phyloP scores from a whole-genome alignment of 2,888 invertebrate species.

The Caenorhabditis sp. region DNA sequence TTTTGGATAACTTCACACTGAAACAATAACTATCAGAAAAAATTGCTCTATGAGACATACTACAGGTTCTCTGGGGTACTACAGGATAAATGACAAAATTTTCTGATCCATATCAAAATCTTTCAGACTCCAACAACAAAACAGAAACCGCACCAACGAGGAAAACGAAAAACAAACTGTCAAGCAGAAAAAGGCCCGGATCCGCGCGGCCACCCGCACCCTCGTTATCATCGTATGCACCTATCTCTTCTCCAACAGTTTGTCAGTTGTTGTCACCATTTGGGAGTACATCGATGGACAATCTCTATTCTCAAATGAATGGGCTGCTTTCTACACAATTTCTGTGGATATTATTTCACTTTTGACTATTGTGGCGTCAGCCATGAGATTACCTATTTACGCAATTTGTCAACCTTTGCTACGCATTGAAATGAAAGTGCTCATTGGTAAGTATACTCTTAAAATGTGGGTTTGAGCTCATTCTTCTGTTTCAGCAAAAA shows the following conservation, averaged over 20 bases:
- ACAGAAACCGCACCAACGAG: slow-evolving; percentile 11
- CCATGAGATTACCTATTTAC: slow-evolving; percentile 57
- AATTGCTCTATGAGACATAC: too few relatives aligned
- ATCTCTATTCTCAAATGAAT: background rate
- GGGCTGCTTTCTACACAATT: slow-evolving; percentile 47
- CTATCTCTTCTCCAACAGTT: slow-evolving; percentile 51
- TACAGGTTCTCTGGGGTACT: too few relatives aligned
- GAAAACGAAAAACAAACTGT: slow-evolving; percentile 50
- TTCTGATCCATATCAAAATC: background rate
- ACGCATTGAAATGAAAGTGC: slow-evolving; percentile 46
- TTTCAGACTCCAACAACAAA: slow-evolving; percentile 29
- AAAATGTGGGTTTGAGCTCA: background rate
- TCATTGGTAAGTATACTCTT: slow-evolving; percentile 34
- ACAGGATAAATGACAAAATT: too few relatives aligned
- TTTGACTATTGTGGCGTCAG: slow-evolving; percentile 52
- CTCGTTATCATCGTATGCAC: slow-evolving; percentile 58
- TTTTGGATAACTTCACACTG: too few relatives aligned
- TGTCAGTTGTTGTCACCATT: slow-evolving; percentile 48
- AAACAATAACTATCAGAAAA: too few relatives aligned
- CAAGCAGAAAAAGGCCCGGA: slow-evolving; percentile 56
- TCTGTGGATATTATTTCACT: slow-evolving; percentile 56
- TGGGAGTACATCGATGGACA: slow-evolving; percentile 51
- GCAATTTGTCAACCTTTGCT: slow-evolving; percentile 52
- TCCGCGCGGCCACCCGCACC: slow-evolving; percentile 53
- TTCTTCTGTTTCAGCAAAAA: slow-evolving; percentile 14